Base-by-base conservation (phyloP, 2,113 vertebrate genomes). In the Apaloderma vittatum region DNA sequence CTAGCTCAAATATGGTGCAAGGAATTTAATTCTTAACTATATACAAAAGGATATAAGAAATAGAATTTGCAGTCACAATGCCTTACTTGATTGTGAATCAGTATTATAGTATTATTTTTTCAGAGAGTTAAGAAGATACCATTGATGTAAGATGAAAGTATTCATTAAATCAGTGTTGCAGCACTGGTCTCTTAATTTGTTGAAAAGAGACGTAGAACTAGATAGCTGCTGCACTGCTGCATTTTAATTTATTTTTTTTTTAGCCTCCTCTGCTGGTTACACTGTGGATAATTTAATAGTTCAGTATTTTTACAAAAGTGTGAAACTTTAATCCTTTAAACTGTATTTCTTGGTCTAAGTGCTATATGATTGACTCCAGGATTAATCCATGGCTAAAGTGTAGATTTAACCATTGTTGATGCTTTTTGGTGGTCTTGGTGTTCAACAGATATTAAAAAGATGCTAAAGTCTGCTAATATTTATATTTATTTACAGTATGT, bases 1-100 rank as follows among this genome's bases (percentile, higher is more conserved):
- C 40, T 80, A 82, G 68, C 65, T 90, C 45, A 76, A 93, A 86
- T 78, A 78, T 57, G 29, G 29, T 61, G 68, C 48, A 88, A 84
- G 24, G 67, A 96, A 40, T 90, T 92, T 94, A 90, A 90, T 91
- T 94, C 68, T 97, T 94, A 95, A 96, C 94, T 96, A 71, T 80
- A 51, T 88, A 34, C 37, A 46, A 34, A 83, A 59, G 84, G 34
- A 57, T 86, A 68, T 52, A 74, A 48, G 65, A 72, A 92, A 95
- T 27, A 59, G 45, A 92, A 85, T 90, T 92, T 86, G 66, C 45
- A 86, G 81, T 78, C 76, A 75, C 54, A 86, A 61, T 72, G 59
- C 30, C 34, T 79, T 95, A 88, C 59, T 86, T 93, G 75, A 80
- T 75, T 88, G 32, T 76, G 75, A 84, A 81, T 95, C 57, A 30